Conservation (phyloP, 2,113 vertebrate species). For the Platanista minor region DNA sequence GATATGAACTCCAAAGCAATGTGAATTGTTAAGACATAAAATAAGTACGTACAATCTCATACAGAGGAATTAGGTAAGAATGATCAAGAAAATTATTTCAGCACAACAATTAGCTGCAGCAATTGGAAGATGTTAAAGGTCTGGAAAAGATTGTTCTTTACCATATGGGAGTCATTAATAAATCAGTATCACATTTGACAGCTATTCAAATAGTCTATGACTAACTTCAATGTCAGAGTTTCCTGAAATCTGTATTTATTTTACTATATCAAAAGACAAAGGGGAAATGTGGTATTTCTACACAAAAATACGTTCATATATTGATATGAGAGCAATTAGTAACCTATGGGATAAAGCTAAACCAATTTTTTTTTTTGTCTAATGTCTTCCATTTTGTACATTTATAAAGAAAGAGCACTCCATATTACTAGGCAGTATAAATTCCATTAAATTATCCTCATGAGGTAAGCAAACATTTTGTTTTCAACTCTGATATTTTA, state of each 20-base stretch:
- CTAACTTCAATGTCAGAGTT: conserved; percentile 58
- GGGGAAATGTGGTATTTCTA: conserved; percentile 58
- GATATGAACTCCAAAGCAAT: background rate
- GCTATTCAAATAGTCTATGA: conserved; percentile 60
- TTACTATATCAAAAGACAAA: conserved; percentile 70
- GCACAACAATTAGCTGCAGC: conserved; percentile 48
- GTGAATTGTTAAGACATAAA: background rate
- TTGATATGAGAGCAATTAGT: conserved; percentile 50
- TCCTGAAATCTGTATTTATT: conserved; percentile 74
- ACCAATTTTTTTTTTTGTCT: background rate
- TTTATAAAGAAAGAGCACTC: background rate
- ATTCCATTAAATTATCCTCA: background rate
- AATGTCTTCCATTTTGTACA: background rate
- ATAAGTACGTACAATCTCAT: background rate
- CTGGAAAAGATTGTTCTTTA: conserved; percentile 60
- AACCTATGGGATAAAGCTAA: background rate
- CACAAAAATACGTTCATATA: conserved; percentile 35
- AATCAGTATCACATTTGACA: conserved; percentile 70
- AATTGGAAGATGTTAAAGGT: conserved; percentile 62
- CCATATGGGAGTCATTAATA: conserved; percentile 74
- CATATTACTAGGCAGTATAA: background rate
- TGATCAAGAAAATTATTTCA: conserved; percentile 33
- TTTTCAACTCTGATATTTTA: background rate
- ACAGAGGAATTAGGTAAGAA: conserved; percentile 6
- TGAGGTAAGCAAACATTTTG: background rate